Evolutionary conservation across 2,113 vertebrate species (phyloP).

Genomic region (Coregonus clupeaformis): DNA sequence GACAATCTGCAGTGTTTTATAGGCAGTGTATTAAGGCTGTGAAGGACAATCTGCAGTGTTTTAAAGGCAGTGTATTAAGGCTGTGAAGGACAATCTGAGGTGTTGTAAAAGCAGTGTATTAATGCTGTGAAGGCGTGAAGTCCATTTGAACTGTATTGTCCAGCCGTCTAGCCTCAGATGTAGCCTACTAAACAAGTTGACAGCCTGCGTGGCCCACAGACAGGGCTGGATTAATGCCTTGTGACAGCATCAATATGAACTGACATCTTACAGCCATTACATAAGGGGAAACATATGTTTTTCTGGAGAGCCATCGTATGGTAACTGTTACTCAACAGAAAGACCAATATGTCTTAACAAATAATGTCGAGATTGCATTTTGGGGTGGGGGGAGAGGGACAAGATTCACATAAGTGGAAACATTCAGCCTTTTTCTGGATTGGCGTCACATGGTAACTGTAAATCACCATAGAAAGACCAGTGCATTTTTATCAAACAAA

Average conservation of each 20-base stretch:
- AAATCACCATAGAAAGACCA: constrained; percentile 41
- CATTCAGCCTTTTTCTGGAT: constrained; percentile 68
- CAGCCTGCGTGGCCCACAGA: constrained; percentile 62
- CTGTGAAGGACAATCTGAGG: too few species aligned
- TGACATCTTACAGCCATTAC: constrained; percentile 75
- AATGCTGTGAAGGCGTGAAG: background rate
- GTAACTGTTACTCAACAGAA: constrained; percentile 48
- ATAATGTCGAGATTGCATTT: constrained; percentile 34
- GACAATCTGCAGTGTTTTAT: too few species aligned
- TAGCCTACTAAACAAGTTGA: constrained; percentile 60
- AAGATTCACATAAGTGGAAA: constrained; percentile 73
- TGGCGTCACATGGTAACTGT: constrained; percentile 57
- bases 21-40: too few species aligned
- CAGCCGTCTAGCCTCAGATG: constrained; percentile 36
- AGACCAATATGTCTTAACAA: constrained; percentile 35
- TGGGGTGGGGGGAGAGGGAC: constrained; percentile 6
- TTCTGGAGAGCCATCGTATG: constrained; percentile 58
- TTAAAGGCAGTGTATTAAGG: too few species aligned
- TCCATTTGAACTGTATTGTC: constrained; percentile 48
- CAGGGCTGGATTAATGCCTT: constrained; percentile 69
- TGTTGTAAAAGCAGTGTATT: background rate
- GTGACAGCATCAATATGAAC: constrained; percentile 76
- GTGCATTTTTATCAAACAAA: constrained; percentile 12
- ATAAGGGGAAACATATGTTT: constrained; percentile 78
- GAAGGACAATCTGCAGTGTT: too few species aligned